Conservation (phyloP, 2,113 vertebrate genomes). For the Hippoglossus stenolepis region DNA sequence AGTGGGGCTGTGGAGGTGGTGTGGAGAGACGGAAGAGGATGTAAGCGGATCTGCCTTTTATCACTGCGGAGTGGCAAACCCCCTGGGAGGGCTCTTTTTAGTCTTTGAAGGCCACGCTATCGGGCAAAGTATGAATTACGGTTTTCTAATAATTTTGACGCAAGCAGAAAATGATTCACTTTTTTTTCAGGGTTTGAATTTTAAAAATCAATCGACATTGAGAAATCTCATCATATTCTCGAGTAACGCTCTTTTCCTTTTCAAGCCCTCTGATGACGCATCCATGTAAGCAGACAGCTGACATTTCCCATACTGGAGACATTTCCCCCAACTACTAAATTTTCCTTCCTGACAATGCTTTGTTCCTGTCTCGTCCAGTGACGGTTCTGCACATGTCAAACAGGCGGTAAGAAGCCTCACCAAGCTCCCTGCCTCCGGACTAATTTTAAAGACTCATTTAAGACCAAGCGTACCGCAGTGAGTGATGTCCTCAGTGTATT, state of each 20-base stretch:
- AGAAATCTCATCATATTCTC: constrained; percentile 20
- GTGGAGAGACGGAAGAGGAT: constrained; percentile 60
- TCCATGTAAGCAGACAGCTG: constrained; percentile 51
- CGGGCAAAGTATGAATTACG: background rate
- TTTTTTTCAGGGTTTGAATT: background rate
- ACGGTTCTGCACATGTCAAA: constrained; percentile 54
- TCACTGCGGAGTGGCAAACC: constrained; percentile 51
- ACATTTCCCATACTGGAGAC: constrained; percentile 62
- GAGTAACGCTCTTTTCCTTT: constrained; percentile 30
- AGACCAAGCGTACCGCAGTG: constrained; percentile 32
- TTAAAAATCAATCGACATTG: background rate
- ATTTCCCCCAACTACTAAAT: constrained; percentile 25
- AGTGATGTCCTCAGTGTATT: constrained; percentile 55
- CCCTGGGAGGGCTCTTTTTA: constrained; percentile 39
- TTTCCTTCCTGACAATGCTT: constrained; percentile 43
- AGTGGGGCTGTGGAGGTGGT: constrained; percentile 38
- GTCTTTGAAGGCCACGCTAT: constrained; percentile 36
- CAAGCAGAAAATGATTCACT: no score
- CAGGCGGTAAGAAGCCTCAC: constrained; percentile 31
- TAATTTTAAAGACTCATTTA: constrained; percentile 17
- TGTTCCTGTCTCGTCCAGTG: constrained; percentile 55
- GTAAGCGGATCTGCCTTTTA: constrained; percentile 66
- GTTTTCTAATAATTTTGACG: no score
- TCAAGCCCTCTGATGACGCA: constrained; percentile 20
- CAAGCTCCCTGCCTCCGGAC: constrained; percentile 32